Evolutionary conservation across 2,888 invertebrate genomes (phyloP), one percentile per base, ranked within the genome.

Genomic region (Cantharis lateralis): DNA sequence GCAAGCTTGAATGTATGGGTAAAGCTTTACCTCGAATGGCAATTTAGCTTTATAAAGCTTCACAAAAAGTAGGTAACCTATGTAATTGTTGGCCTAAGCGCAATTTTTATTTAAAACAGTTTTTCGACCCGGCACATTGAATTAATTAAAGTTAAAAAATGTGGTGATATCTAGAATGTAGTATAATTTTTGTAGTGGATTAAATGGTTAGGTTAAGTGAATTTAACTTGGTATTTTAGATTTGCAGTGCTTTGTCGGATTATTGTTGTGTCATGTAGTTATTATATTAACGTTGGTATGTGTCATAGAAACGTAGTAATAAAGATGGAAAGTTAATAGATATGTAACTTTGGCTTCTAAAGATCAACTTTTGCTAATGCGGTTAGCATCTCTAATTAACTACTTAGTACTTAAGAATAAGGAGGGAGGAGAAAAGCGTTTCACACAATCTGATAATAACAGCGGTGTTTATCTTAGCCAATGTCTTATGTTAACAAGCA

Each of bases 401-500:
- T 71, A 64, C 68, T 78, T 73, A 72, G 62, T 76, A 74, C 71
- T 76, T 76, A 78, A 78, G 78, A 78, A 76, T 48, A 48, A 48
- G 48, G n/a, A 71, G 71, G 76, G 74, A 28, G 78, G 74, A 63
- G 15, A 66, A 48, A 48, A 48, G 62, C 66, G 71, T 74, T 76
- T 74, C 76, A 69, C 74, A 70, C 74, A 76, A 76, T 76, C 74
- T 76, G 76, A 78, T 74, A 73, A 74, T 76, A 76, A 76, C 78
- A 72, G 72, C 71, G 74, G 71, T 76, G 76, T 78, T 78, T 78
- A 78, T 78, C 78, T 78, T 76, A 74, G 72, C 71, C 76, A 70
- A 75, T 77, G 80, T 79, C 80, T 80, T 80, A 79, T 79, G 78
- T 80, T 77, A 77, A 77, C 77, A 79, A 71, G 78, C 80, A 80